phyloP scores from a whole-genome alignment of 2,888 invertebrate genomes.

The Tiliacea citrago region DNA sequence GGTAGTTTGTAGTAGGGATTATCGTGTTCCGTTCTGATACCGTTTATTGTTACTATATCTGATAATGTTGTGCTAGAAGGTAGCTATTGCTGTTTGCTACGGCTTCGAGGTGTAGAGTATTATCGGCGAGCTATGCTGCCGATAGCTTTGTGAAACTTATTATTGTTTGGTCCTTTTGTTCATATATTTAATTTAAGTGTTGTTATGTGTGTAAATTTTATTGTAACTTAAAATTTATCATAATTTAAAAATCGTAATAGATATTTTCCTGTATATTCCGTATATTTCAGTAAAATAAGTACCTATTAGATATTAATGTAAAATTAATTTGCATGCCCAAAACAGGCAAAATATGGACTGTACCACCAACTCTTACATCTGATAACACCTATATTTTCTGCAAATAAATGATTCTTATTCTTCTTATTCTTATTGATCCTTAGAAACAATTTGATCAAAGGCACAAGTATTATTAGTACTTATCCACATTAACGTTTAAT shows the following conservation, averaged over 20 bases:
- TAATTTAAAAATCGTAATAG: too few species aligned
- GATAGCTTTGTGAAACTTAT: not conserved
- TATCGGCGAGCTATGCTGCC: not conserved
- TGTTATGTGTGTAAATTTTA: too few species aligned
- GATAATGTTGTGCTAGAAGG: not conserved
- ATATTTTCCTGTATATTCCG: too few species aligned
- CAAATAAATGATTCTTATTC: too few species aligned
- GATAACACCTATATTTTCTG: too few species aligned
- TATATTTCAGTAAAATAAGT: too few species aligned
- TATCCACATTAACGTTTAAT: not conserved
- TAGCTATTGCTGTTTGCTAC: not conserved
- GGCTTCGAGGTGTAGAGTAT: not conserved
- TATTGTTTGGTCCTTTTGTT: not conserved
- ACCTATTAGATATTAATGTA: too few species aligned
- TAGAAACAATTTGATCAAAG: not conserved
- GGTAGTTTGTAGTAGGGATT: conserved; percentile 46
- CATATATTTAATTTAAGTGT: not conserved
- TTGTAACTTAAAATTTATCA: too few species aligned
- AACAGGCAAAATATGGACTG: too few species aligned
- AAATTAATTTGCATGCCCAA: too few species aligned
- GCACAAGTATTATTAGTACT: not conserved
- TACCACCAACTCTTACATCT: too few species aligned
- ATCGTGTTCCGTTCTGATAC: conserved; percentile 34
- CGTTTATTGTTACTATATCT: conserved; percentile 14
- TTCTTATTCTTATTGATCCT: too few species aligned